Evolutionary conservation across 2,797 vertebrate genomes (phyloP), one percentile per base, ranked within the genome.

Genomic region (Neosilurus mollespiculum): DNA sequence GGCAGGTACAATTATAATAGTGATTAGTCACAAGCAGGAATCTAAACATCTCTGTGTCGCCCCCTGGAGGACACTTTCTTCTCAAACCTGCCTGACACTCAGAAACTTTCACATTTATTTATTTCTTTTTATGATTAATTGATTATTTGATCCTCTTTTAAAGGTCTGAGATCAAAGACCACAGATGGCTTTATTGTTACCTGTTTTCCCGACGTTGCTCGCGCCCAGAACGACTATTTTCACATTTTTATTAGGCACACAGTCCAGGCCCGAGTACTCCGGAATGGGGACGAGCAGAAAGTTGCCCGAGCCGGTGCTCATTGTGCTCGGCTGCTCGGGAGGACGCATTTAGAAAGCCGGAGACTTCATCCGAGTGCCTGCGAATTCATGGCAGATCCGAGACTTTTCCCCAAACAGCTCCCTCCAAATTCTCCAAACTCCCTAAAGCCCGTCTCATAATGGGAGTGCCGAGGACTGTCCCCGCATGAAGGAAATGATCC

Each of bases 241-340:
- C 90, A 97, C 92, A 88, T 95, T 96, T 88, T 96, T 96, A 94
- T 94, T 96, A 83, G 96, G 95, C 72, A 93, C 93, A 0, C 95
- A 96, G 90, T 97, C 97, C 88, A 94, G 85, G 22, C 89, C 93
- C 0, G 96, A 95, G 58, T 94, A 95, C 91, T 98, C 97, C 83
- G 96, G 96, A 83, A 98, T 97, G 86, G 97, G 96, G 61, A 97
- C 94, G 92, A 98, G 93, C 86, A 98, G 94, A 90, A 97, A 98
- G 91, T 94, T 96, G 22, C 95, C 92, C 54, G 96, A 94, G 83
- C 94, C 95, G 92, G 94, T 90, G 91, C 94, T 97, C 96, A 97
- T 98, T 88, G 92, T 94, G 88, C 88, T 92, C 87, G 92, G 86
- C 85, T 93, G 87, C 89, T 92, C 90, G 82, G 84, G 91, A 86